phyloP scores from a whole-genome alignment of 2,113 vertebrate genomes.

The Arizona elegans region DNA sequence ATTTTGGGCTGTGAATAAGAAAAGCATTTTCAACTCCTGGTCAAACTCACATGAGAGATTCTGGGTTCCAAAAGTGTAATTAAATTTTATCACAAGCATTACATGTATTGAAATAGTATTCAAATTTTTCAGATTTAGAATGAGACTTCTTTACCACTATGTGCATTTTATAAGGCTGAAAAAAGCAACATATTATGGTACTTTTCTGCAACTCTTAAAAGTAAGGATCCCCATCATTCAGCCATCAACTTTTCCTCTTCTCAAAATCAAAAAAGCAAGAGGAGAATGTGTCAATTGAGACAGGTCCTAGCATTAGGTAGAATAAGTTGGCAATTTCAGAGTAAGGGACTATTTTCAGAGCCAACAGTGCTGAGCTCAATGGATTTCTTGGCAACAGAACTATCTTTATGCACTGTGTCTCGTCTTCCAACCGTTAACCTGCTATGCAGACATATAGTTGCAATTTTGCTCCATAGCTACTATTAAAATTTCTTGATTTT shows the following conservation, averaged over 20 bases:
- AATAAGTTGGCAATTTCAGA: neutral
- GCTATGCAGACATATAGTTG: neutral
- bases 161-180: neutral
- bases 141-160: neutral
- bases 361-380: neutral
- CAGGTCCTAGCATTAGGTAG: neutral
- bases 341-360: neutral
- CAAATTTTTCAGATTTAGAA: neutral
- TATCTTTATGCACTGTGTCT: neutral
- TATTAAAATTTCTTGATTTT: neutral
- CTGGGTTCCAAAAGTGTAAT: neutral
- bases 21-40: constrained; percentile 15
- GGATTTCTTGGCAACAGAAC: neutral
- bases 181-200: neutral
- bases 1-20: constrained; percentile 20
- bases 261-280: neutral
- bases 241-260: neutral
- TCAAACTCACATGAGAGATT: constrained; percentile 1
- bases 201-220: neutral
- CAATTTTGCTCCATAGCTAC: neutral
- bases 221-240: neutral
- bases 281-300: neutral
- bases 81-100: constrained; percentile 10
- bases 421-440: too few relatives aligned
- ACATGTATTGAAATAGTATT: constrained; percentile 6